These are phyloP conservation scores for Drosophila greeni DNA, from an alignment of 2,888 invertebrate species.

Conservation along the genomic window DNA sequence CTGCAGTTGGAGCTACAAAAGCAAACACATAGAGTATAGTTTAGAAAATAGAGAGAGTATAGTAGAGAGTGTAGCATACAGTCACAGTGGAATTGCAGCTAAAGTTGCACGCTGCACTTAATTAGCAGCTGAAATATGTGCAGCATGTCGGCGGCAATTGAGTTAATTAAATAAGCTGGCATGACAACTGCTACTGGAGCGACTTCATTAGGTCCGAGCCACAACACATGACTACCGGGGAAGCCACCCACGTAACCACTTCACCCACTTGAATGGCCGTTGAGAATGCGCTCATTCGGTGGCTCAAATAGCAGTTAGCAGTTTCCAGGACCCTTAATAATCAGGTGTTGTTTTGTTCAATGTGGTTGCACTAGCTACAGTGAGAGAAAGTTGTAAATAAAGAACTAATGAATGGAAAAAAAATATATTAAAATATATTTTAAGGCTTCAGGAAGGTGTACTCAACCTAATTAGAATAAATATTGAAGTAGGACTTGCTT, in stretches of 20 bases:
- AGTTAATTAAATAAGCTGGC: constrained; percentile 65
- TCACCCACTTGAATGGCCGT: constrained; percentile 5
- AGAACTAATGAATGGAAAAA: background rate
- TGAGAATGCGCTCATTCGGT: constrained; percentile 28
- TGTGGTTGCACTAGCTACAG: background rate
- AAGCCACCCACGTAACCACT: constrained; percentile 7
- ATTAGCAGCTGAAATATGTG: constrained; percentile 62
- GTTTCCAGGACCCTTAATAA: constrained; percentile 30
- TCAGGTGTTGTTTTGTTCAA: constrained; percentile 15
- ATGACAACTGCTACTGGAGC: constrained; percentile 54
- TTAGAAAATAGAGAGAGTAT: no score
- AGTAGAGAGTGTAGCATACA: background rate
- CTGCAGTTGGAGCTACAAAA: constrained; percentile 31
- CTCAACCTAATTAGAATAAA: background rate
- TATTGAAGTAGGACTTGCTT: background rate
- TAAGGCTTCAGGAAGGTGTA: background rate
- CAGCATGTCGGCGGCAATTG: constrained; percentile 46
- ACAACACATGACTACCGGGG: constrained; percentile 4
- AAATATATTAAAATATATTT: no score
- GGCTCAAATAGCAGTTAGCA: constrained; percentile 11
- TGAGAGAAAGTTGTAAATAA: background rate
- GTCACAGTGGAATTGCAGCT: constrained; percentile 14
- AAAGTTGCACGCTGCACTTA: constrained; percentile 58
- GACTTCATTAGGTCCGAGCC: constrained; percentile 26
- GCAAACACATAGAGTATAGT: background rate